Evolutionary conservation across 1,140 invertebrate species (phyloP).

Genomic region (Papilio dardanus): DNA sequence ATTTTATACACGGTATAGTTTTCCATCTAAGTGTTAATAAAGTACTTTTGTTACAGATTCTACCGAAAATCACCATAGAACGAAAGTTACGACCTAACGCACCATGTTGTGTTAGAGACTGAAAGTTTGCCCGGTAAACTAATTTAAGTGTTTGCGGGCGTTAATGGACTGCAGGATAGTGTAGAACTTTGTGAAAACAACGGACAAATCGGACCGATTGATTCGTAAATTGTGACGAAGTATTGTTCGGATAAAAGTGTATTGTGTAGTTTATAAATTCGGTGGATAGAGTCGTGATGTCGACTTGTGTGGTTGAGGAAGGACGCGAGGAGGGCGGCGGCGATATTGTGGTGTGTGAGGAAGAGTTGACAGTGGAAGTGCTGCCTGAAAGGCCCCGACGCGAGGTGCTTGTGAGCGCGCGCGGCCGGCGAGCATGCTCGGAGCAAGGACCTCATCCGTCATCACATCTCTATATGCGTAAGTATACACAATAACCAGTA

Average conservation of each 20-base stretch:
- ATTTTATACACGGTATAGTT: background rate
- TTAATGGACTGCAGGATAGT: constrained; percentile 19
- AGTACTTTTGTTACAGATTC: constrained; percentile 9
- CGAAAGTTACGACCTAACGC: background rate
- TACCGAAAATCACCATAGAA: background rate
- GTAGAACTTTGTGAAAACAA: constrained; percentile 24
- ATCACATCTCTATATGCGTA: constrained; percentile 66
- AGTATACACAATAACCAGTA: constrained; percentile 48
- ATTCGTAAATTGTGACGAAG: constrained; percentile 34
- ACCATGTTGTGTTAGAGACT: constrained; percentile 12
- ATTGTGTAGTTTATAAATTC: constrained; percentile 34
- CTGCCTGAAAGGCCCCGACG: constrained; percentile 63
- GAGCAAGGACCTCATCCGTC: constrained; percentile 86
- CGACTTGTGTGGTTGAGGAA: constrained; percentile 72
- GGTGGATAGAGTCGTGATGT: constrained; percentile 58
- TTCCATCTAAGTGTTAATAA: background rate
- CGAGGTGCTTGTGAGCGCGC: constrained; percentile 76
- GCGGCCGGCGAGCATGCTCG: constrained; percentile 84
- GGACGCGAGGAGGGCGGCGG: constrained; percentile 70
- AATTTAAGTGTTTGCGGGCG: constrained; percentile 24
- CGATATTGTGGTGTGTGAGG: constrained; percentile 37
- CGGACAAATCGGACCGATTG: constrained; percentile 22
- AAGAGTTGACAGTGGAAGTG: constrained; percentile 47
- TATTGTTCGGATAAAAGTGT: constrained; percentile 22
- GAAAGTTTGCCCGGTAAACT: constrained; percentile 17